phyloP scores from a whole-genome alignment of 2,888 invertebrate species.

The Rhimphoctona megacephalus region DNA sequence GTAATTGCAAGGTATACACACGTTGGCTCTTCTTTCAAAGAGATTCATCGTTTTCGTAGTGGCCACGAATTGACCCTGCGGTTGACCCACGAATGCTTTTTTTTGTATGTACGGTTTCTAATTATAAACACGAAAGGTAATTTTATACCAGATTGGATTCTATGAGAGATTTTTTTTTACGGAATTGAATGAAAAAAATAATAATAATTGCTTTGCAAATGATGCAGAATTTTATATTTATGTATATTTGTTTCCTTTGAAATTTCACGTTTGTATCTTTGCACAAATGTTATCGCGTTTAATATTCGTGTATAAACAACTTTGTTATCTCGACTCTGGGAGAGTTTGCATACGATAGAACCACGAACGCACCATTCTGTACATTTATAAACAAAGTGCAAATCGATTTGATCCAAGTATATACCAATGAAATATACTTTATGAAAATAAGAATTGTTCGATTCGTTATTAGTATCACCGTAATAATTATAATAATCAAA shows the following conservation, averaged over 20 bases:
- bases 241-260: neutral
- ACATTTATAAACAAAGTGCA: neutral
- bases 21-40: conserved; percentile 31
- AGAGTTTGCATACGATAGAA: conserved; percentile 4
- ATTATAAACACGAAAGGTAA: neutral
- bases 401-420: neutral
- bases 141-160: neutral
- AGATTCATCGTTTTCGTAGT: neutral
- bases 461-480: neutral
- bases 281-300: neutral
- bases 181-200: neutral
- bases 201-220: neutral
- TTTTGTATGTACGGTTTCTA: neutral
- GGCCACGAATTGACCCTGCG: conserved; percentile 52
- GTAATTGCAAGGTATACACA: neutral
- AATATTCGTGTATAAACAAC: conserved; percentile 44
- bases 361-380: conserved; percentile 1
- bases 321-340: conserved; percentile 48
- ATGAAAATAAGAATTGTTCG: neutral
- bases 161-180: neutral
- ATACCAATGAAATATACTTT: neutral
- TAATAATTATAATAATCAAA: neutral
- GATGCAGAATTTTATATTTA: neutral
- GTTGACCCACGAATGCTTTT: conserved; percentile 27
- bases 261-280: neutral